phyloP scores from a whole-genome alignment of 2,797 vertebrate genomes.

The Stomatorhinus walkeri region DNA sequence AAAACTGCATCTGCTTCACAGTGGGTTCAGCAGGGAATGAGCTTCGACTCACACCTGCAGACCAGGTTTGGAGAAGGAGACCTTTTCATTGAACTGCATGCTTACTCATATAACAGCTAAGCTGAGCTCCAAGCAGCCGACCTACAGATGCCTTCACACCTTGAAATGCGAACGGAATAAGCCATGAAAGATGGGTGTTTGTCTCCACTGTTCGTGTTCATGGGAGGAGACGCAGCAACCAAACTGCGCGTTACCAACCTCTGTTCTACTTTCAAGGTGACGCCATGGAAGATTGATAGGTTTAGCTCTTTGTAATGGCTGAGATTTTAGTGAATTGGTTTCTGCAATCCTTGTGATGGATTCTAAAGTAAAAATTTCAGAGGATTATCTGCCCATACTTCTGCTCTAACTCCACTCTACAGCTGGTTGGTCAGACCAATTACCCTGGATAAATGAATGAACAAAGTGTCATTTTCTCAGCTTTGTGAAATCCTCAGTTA shows the following conservation, averaged over 20 bases:
- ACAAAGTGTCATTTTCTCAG: constrained; percentile 34
- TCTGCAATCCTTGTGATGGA: constrained; percentile 26
- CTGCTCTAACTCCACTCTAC: constrained; percentile 23
- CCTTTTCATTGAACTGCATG: neutral
- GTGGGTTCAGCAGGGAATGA: neutral
- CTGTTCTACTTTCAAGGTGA: constrained; percentile 21
- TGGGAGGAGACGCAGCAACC: constrained; percentile 13
- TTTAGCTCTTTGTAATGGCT: constrained; percentile 28
- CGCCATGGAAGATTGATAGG: constrained; percentile 28
- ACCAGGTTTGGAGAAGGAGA: neutral
- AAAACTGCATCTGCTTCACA: neutral
- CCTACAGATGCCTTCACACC: neutral
- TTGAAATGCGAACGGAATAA: neutral
- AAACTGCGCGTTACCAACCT: constrained; percentile 32
- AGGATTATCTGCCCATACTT: constrained; percentile 31
- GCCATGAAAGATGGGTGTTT: neutral
- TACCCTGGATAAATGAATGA: constrained; percentile 36
- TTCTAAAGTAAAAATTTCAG: constrained; percentile 29
- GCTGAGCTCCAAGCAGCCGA: neutral
- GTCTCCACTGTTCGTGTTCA: constrained; percentile 32
- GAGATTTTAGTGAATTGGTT: constrained; percentile 35
- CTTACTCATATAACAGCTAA: neutral
- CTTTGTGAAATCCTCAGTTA: constrained; percentile 31
- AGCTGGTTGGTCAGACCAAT: constrained; percentile 37
- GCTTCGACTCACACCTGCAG: neutral